Base-by-base conservation (phyloP, 2,113 vertebrate species). In the Corvus moneduloides region DNA sequence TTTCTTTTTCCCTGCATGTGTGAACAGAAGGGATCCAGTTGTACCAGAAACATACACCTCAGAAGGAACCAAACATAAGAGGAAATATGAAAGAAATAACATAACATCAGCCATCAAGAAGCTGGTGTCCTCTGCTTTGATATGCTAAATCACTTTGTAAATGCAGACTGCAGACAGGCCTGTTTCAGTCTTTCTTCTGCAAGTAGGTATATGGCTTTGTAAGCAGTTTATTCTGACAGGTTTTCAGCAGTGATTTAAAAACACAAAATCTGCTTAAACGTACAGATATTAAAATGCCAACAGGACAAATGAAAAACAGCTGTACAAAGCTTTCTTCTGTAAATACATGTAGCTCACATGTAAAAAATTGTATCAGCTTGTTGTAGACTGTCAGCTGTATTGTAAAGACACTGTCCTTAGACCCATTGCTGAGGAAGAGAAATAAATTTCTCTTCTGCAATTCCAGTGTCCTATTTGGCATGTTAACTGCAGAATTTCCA, bases 121-220 rank as follows among this genome's bases (percentile, higher is more conserved):
- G 48, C 17, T 26, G 15, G 5, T 46, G 16, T 86, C 33, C 9
- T 91, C 37, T 73, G 27, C 51, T 76, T 62, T 69, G 24, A 41
- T 55, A 73, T 1, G 8, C 27, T 16, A 27, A 48, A 72, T 63
- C 5, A 39, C 23, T 37, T 75, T 44, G 33, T 33, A 51, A 55
- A 55, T 30, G 67, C 10, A 67, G 24, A 28, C 27, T 76, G 11
- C 24, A 46, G 33, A 32, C 9, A 49, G 37, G 30, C 27, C 32
- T 43, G 2, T 68, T 83, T 68, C 68, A 62, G 55, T 23, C 28
- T 52, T 63, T 77, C 41, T 84, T 75, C 33, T 35, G 17, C 33
- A 3, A 3, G 30, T 33, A 15, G 0, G 4, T 46, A 1, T 27
- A 33, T 56, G 63, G 52, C 33, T 77, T 76, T 2, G 1, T 39